phyloP scores from a whole-genome alignment of 1,140 invertebrate species.

The Physella acuta region DNA sequence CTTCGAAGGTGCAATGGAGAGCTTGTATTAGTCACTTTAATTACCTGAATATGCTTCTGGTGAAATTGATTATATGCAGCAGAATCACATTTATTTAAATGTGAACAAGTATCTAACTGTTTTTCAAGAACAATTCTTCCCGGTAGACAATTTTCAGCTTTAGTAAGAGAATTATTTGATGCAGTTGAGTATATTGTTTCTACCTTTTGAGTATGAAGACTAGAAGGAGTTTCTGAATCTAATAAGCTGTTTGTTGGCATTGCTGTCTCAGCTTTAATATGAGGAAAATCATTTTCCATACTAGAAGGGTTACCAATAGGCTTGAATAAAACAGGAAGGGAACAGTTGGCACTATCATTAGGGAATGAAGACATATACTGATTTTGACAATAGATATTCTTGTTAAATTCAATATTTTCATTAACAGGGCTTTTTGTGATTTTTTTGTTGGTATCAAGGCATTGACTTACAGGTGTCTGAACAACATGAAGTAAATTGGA shows the following conservation, averaged over 20 bases:
- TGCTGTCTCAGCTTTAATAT: background rate
- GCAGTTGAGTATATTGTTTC: background rate
- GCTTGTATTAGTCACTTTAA: background rate
- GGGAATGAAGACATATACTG: no score
- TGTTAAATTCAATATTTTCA: background rate
- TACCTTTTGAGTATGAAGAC: background rate
- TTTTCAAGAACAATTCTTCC: background rate
- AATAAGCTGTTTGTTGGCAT: background rate
- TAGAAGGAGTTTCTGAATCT: background rate
- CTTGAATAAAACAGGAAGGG: background rate
- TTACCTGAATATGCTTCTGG: slow-evolving; percentile 9
- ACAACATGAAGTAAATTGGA: slow-evolving; percentile 1
- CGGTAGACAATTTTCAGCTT: background rate
- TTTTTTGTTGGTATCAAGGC: background rate
- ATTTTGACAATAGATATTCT: background rate
- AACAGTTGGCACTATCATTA: background rate
- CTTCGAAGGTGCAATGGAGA: slow-evolving; percentile 2
- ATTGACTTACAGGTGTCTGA: slow-evolving; percentile 4
- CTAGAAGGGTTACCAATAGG: background rate
- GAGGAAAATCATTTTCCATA: background rate
- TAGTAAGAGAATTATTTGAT: background rate
- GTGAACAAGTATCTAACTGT: background rate
- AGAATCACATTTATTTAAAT: background rate
- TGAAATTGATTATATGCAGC: background rate
- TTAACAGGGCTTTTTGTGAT: background rate